Evolutionary conservation across 2,888 invertebrate genomes (phyloP).

Genomic region (Cybosia mesomella): DNA sequence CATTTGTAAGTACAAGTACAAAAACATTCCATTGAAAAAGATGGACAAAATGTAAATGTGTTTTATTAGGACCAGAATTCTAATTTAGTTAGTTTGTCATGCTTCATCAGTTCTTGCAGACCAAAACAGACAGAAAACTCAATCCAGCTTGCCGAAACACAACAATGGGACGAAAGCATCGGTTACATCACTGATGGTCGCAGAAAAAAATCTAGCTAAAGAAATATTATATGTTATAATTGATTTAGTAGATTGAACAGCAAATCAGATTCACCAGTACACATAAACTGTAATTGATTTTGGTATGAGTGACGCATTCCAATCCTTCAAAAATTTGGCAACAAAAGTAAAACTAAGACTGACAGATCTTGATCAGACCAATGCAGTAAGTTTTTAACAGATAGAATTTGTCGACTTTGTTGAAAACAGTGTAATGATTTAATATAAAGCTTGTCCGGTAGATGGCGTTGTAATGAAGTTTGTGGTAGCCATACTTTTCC

Average conservation of each 20-base stretch:
- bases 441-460: too few relatives aligned
- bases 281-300: conserved; percentile 45
- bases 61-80: background rate
- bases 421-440: too few relatives aligned
- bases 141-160: conserved; percentile 20
- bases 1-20: background rate
- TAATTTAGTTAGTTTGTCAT: conserved; percentile 2
- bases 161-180: conserved; percentile 18
- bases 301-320: conserved; percentile 39
- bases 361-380: conserved; percentile 27
- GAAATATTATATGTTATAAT: conserved; percentile 41
- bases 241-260: conserved; percentile 49
- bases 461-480: too few relatives aligned
- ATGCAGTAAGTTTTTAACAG: conserved; percentile 15
- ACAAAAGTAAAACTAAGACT: conserved; percentile 29
- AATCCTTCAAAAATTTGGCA: conserved; percentile 35
- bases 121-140: conserved; percentile 2
- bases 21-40: background rate
- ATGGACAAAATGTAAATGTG: background rate
- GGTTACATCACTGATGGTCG: conserved; percentile 32
- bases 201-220: conserved; percentile 34
- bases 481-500: too few relatives aligned
- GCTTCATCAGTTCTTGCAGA: background rate
- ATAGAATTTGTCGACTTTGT: too few relatives aligned
- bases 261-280: conserved; percentile 36